These are phyloP conservation scores for Pontoporia blainvillei DNA, from an alignment of 2,113 vertebrate genomes.

Conservation along the genomic window DNA sequence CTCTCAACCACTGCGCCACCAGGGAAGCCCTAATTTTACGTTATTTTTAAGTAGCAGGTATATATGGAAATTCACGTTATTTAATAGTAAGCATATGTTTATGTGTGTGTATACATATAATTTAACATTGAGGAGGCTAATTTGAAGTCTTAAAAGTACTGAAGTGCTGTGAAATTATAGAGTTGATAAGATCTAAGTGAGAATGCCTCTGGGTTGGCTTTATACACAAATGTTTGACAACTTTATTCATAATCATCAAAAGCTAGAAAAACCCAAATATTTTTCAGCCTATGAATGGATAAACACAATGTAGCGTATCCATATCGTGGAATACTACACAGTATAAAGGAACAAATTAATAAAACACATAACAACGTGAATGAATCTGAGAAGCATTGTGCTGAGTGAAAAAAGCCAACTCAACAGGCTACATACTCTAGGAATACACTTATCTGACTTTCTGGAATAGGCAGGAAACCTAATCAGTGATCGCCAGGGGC, in stretches of 20 bases:
- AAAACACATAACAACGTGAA: background rate
- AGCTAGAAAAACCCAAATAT: background rate
- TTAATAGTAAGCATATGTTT: background rate
- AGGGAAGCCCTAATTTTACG: too few species aligned
- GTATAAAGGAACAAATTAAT: background rate
- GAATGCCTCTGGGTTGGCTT: background rate
- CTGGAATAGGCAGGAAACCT: background rate
- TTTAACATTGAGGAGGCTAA: background rate
- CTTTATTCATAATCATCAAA: background rate
- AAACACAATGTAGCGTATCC: background rate
- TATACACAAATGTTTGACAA: background rate
- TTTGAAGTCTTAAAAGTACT: background rate
- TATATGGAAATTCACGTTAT: background rate
- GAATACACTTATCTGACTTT: background rate
- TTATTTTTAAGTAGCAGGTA: background rate
- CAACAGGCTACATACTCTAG: background rate
- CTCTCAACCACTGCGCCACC: too few species aligned
- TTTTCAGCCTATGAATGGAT: background rate
- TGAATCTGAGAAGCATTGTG: background rate
- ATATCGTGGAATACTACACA: background rate
- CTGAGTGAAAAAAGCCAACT: background rate
- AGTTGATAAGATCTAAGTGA: background rate
- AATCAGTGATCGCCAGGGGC: background rate
- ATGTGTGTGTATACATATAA: background rate
- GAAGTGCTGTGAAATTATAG: background rate